Evolutionary conservation across 2,888 invertebrate species (phyloP).

Genomic region (Embidobia sp.): DNA sequence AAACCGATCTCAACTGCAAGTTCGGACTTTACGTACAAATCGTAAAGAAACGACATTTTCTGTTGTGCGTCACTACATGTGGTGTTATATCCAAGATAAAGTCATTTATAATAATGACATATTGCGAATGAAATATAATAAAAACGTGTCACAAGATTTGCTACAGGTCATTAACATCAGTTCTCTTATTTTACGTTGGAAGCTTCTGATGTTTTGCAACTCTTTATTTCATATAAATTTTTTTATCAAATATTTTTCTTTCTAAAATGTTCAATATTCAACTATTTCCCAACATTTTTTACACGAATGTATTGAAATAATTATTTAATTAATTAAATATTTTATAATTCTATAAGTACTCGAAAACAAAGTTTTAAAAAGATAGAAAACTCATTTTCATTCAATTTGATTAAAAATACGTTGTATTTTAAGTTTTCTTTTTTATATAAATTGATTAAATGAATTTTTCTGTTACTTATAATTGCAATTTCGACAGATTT

Average conservation of each 20-base stretch:
- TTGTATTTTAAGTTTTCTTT: too few relatives aligned
- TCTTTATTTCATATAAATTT: constrained; percentile 4
- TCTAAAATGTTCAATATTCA: too few relatives aligned
- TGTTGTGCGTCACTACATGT: constrained; percentile 32
- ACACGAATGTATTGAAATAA: too few relatives aligned
- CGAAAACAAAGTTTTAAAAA: too few relatives aligned
- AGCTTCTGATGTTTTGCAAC: constrained; percentile 14
- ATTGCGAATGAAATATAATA: constrained; percentile 47
- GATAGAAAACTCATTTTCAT: too few relatives aligned
- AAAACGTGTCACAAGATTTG: constrained; percentile 54
- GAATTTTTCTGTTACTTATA: background rate
- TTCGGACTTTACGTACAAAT: too few relatives aligned
- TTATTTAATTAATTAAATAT: too few relatives aligned
- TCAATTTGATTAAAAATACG: too few relatives aligned
- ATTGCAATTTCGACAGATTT: background rate
- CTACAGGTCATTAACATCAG: constrained; percentile 57
- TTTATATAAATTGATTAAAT: too few relatives aligned
- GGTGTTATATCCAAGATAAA: constrained; percentile 53
- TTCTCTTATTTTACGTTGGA: constrained; percentile 33
- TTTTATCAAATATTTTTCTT: too few relatives aligned
- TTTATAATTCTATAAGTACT: too few relatives aligned
- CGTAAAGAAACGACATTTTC: constrained; percentile 16
- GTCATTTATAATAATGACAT: constrained; percentile 61
- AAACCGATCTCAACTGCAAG: constrained; percentile 2
- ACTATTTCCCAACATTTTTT: too few relatives aligned